Evolutionary conservation across 2,888 invertebrate species (phyloP), one percentile per base, ranked within the genome.

Genomic region (Stramonita haemastoma): DNA sequence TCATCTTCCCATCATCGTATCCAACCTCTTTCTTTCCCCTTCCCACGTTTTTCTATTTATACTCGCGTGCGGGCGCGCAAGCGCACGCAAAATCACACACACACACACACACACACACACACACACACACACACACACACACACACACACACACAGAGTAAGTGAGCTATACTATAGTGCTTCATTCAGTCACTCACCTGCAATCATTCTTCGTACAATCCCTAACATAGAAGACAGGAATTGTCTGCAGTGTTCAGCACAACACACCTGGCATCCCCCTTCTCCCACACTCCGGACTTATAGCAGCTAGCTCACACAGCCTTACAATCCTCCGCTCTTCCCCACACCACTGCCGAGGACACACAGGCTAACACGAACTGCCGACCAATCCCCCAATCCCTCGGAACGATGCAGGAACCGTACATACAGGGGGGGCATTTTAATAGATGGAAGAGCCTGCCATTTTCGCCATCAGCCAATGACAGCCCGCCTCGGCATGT

Each of bases 41-140:
- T 46, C 46, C 46, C 46, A 46, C 46, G 2, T 46, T 8, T 46
- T 8, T 46, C 46, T 46, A 46, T 8, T 46, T 46, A 46, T 46
- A 2, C 46, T 5, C 4, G 46, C 46, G 46, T 46, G 46, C 46
- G 46, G 4, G 46, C 46, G 46, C 46, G 46, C 46, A 46, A 46
- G 46, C 46, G 4, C 46, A 8, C 46, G 46, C 46, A 46, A 46
- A n/a, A 46, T 26, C 73, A 26, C 73, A 26, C 73, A 26, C 73
- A 26, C 73, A 73, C 73, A 73, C 73, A 73, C 73, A 73, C 73
- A 73, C 73, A 73, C 73, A 73, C 73, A 73, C 73, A 73, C 73
- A 70, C 70, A 70, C 70, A 70, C 70, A 70, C 70, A 70, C 70
- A 70, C 70, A 70, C 70, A 70, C 70, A 70, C 26, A 26, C 70